phyloP scores from a whole-genome alignment of 2,113 vertebrate species.

The Crocuta crocuta region DNA sequence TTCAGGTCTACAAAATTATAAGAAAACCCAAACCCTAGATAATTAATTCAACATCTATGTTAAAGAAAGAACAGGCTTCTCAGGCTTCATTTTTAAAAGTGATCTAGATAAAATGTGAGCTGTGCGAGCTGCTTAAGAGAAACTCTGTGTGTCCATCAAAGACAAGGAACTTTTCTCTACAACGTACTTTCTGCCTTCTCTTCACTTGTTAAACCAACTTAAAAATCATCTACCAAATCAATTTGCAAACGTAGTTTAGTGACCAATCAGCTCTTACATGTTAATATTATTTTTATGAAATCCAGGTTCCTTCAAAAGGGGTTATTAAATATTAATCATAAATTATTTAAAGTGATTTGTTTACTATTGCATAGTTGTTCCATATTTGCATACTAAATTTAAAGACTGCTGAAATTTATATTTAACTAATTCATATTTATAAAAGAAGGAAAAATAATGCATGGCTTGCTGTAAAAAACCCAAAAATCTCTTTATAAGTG shows the following conservation, averaged over 20 bases:
- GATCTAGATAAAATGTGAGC: background rate
- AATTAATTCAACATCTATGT: constrained; percentile 46
- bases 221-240: constrained; percentile 47
- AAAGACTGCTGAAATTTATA: constrained; percentile 33
- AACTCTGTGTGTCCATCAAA: background rate
- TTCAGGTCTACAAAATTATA: constrained; percentile 56
- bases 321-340: constrained; percentile 15
- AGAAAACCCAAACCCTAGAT: constrained; percentile 37
- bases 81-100: background rate
- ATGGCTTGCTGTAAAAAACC: background rate
- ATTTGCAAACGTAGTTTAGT: background rate
- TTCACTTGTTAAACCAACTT: constrained; percentile 3
- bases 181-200: background rate
- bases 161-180: background rate
- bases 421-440: constrained; percentile 43
- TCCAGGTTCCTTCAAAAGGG: background rate
- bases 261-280: constrained; percentile 32
- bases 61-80: constrained; percentile 29
- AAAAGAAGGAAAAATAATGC: constrained; percentile 5
- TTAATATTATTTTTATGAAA: constrained; percentile 44
- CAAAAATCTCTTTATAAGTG: constrained; percentile 5
- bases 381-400: constrained; percentile 7
- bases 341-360: constrained; percentile 55
- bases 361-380: constrained; percentile 35
- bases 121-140: background rate